A percentile compares a stretch with the other conserved stretches of the same genome.
Conservation (phyloP, 2,888 invertebrate genomes). For the Lottia scabra region DNA sequence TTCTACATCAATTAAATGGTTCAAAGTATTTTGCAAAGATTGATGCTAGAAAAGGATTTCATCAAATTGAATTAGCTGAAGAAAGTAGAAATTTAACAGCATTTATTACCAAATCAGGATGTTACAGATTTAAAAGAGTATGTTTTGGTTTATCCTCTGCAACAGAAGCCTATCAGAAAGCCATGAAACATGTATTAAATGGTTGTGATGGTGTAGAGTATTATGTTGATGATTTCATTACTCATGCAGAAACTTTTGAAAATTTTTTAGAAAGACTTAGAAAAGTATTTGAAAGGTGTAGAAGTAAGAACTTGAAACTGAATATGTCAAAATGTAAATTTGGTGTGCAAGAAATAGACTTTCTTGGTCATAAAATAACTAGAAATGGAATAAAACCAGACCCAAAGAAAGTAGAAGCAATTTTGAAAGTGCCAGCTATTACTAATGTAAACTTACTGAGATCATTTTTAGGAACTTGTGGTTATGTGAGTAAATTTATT, state of each 20-base stretch:
- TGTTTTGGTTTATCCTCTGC: neutral
- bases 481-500: neutral
- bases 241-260: neutral
- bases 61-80: neutral
- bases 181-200: neutral
- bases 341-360: neutral
- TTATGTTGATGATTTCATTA: neutral
- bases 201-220: neutral
- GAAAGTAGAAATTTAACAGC: neutral
- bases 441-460: neutral
- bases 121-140: neutral
- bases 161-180: neutral
- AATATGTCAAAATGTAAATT: constrained; percentile 2
- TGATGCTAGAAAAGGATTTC: neutral
- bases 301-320: neutral
- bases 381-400: neutral
- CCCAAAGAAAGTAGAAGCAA: neutral
- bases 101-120: neutral
- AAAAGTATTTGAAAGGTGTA: neutral
- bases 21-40: neutral
- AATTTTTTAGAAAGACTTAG: neutral
- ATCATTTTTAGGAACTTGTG: constrained; percentile 1
- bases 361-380: neutral
- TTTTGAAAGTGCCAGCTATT: neutral
- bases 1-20: neutral